Conservation (phyloP, 2,113 vertebrate species). For the Mesoclemmys tuberculata region DNA sequence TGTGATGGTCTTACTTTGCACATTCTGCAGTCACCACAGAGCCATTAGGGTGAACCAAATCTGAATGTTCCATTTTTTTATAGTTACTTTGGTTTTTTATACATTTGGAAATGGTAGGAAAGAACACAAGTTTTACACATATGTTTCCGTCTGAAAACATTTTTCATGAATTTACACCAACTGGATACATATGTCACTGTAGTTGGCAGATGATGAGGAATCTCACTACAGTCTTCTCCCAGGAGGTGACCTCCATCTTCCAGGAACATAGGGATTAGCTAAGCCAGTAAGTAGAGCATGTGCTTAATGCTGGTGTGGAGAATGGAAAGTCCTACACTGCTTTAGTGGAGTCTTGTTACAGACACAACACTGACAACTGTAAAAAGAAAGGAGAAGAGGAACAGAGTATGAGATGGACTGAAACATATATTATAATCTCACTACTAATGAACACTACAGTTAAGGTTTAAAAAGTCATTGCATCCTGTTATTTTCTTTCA, state of each 20-base stretch:
- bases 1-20: neutral
- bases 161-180: neutral
- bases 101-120: constrained; percentile 8
- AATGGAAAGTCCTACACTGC: neutral
- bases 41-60: fast-evolving
- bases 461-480: neutral
- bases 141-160: neutral
- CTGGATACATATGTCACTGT: constrained; percentile 35
- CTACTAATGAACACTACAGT: fast-evolving
- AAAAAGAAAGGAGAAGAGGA: neutral
- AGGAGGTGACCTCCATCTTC: constrained; percentile 49
- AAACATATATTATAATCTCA: fast-evolving
- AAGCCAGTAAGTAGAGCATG: neutral
- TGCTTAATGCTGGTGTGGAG: neutral
- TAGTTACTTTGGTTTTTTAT: neutral
- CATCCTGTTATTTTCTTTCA: neutral
- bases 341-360: constrained; percentile 8
- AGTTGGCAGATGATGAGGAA: constrained; percentile 43
- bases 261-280: constrained; percentile 49
- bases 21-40: neutral
- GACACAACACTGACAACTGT: neutral
- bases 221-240: constrained; percentile 24
- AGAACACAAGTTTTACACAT: neutral
- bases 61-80: constrained; percentile 28
- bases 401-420: neutral